Percentiles rank a stretch among this genome's conserved stretches.
Conservation (phyloP, 1,140 invertebrate species). For the Rhizoglyphus robini region DNA sequence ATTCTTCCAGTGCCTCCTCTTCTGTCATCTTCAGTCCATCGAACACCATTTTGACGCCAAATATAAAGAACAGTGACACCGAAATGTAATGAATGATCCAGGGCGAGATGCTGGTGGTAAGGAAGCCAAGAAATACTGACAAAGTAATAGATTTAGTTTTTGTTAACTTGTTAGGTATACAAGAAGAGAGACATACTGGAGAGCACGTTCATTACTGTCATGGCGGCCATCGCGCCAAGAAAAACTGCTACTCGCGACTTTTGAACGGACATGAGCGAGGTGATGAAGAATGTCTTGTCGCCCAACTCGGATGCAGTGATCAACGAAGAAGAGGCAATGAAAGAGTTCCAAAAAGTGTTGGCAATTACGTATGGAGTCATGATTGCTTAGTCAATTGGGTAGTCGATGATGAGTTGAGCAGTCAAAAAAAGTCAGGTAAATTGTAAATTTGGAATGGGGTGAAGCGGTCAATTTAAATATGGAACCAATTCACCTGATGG, state of each 20-base stretch:
- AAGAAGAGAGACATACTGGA: neutral
- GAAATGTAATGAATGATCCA: constrained; percentile 88
- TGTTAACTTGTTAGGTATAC: neutral
- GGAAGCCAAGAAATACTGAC: constrained; percentile 15
- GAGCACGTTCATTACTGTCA: neutral
- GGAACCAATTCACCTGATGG: too few species aligned
- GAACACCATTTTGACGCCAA: constrained; percentile 93
- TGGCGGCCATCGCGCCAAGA: neutral
- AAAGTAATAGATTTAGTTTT: neutral
- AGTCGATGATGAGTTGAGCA: neutral
- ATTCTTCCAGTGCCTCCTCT: neutral
- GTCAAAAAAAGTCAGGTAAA: neutral
- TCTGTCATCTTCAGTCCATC: constrained; percentile 39
- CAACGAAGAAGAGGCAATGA: constrained; percentile 41
- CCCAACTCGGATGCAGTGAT: constrained; percentile 46
- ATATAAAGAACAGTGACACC: constrained; percentile 81
- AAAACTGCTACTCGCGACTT: neutral
- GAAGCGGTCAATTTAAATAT: too few species aligned
- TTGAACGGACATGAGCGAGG: constrained; percentile 41
- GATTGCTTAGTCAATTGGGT: neutral
- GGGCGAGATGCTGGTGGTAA: constrained; percentile 53
- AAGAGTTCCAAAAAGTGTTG: constrained; percentile 24
- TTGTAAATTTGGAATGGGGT: neutral
- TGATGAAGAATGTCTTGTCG: constrained; percentile 48
- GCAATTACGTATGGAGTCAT: neutral